Base-by-base conservation (phyloP, 2,888 invertebrate genomes). In the Chironomus riparius region DNA sequence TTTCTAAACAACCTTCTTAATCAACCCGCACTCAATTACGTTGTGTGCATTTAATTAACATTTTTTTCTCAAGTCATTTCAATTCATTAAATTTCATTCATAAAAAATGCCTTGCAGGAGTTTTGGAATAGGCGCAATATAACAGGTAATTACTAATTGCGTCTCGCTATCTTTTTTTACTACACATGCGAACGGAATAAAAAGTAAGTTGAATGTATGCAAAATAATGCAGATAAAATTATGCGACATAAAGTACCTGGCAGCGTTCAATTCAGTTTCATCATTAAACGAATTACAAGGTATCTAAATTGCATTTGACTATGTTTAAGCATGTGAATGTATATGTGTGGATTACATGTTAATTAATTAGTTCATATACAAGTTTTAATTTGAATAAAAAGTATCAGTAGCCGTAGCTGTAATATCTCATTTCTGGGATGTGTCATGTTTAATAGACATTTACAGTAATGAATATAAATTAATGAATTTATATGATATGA, bases 361-460 rank as follows among this genome's bases (percentile, higher is more conserved):
- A 70, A 70, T 70, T 70, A 70, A 70, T 70, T 70, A 70, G 70
- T 13, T 21, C 6, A 22, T n/a, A 70, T 50, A 70, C 70, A 50
- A 24, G 70, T 70, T 56, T 18, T 70, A 70, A 70, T 70, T 70
- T 70, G 56, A 70, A 70, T 56, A 18, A 56, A n/a, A 56, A 15
- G 18, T 56, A 56, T 56, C 56, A 15, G 56, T 56, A 56, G 56
- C 56, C 6, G 5, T 56, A 18, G 18, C n/a, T 50, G 50, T 50
- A 15, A 50, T 50, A 50, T 50, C 50, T n/a, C 15, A 50, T 15
- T 50, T 50, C 13, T 13, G 13, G 50, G n/a, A 50, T n/a, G 50
- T 50, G 50, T 50, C 50, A 50, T 50, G 50, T 15, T 56, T 56
- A 50, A 50, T 50, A 50, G 15, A 38, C 38, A 38, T 38, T 38